A percentile compares a stretch with the other conserved stretches of the same genome.
Conservation (phyloP, 2,113 vertebrate genomes). For the Catharus minimus region DNA sequence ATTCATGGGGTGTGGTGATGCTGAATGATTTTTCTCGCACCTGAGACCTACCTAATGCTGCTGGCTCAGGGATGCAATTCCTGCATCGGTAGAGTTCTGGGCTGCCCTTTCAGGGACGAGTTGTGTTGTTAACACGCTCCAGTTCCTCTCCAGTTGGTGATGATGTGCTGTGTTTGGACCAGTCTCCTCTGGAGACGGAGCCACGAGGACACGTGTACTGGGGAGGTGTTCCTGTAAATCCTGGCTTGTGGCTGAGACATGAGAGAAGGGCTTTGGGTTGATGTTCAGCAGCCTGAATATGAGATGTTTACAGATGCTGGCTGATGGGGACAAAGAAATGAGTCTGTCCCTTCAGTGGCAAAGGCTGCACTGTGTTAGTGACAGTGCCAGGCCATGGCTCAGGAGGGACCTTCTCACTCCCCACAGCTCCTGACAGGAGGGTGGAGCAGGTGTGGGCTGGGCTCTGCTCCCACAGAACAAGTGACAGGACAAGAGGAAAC, state of each 20-base stretch:
- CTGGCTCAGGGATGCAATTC: neutral
- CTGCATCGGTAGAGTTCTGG: neutral
- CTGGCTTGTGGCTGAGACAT: neutral
- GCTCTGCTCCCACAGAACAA: neutral
- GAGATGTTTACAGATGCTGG: neutral
- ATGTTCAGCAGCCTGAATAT: neutral
- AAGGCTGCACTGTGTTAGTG: rapidly evolving
- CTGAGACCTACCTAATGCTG: neutral
- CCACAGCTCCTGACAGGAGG: neutral
- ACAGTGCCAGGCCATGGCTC: neutral
- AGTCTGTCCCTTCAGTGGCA: neutral
- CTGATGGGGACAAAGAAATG: neutral
- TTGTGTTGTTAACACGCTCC: neutral
- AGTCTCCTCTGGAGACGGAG: neutral
- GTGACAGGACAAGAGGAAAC: neutral
- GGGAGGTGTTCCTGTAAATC: neutral
- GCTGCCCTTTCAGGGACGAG: neutral
- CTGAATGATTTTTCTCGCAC: neutral
- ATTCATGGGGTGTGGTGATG: neutral
- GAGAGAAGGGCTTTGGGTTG: neutral
- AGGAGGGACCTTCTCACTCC: neutral
- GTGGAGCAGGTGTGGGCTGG: neutral
- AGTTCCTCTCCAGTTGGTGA: neutral
- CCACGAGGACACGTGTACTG: neutral
- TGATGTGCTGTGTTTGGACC: neutral